These are phyloP conservation scores for Anas acuta DNA, from an alignment of 2,797 vertebrate genomes.

Conservation along the genomic window DNA sequence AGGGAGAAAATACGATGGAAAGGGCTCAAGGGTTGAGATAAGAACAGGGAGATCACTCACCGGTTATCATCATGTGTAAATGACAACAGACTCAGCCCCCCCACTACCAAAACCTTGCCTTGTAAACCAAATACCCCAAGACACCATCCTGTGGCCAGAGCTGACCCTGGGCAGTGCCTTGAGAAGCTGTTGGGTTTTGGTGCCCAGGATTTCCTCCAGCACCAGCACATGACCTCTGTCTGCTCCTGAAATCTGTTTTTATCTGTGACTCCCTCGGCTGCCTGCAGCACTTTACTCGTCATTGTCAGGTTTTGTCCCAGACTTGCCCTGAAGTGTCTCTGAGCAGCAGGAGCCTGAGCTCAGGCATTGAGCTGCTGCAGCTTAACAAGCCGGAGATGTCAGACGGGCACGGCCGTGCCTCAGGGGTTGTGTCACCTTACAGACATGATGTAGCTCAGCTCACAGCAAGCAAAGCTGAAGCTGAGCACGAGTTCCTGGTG, in stretches of 20 bases:
- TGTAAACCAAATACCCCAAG: no score
- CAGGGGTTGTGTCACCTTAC: not conserved
- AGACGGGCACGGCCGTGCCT: fast-evolving
- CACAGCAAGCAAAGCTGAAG: not conserved
- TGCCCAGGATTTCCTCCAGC: not conserved
- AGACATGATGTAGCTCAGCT: not conserved
- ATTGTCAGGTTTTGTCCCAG: not conserved
- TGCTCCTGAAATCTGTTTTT: not conserved
- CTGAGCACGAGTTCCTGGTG: not conserved
- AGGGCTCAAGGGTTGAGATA: no score
- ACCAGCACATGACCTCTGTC: no score
- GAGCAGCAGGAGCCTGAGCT: not conserved
- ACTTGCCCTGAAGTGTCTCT: not conserved
- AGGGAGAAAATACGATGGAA: no score
- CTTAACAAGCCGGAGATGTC: not conserved
- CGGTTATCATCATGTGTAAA: no score
- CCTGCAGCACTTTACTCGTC: not conserved
- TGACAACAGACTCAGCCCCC: no score
- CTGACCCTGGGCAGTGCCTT: not conserved
- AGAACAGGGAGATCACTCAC: no score
- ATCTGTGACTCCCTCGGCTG: not conserved
- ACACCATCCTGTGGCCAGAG: not conserved
- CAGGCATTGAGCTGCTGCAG: not conserved
- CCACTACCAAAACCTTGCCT: no score
- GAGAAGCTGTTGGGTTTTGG: not conserved